Evolutionary conservation across 2,797 vertebrate species (phyloP).

Genomic region (Crax fasciolata): DNA sequence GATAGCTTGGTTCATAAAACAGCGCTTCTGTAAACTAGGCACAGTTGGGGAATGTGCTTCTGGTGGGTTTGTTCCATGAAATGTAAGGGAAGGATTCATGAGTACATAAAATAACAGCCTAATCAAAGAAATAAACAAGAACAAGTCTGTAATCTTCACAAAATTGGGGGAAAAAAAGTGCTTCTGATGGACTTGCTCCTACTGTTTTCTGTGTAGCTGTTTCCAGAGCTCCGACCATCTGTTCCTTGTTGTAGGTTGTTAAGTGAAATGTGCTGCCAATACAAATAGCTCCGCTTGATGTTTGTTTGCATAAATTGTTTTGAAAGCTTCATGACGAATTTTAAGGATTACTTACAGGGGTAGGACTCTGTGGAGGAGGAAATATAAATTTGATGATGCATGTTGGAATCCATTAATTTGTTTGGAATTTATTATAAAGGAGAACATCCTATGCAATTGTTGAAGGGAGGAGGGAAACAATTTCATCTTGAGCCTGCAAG

Average conservation of each 20-base stretch:
- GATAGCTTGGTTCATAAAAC: slow-evolving; percentile 64
- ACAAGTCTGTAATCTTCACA: slow-evolving; percentile 79
- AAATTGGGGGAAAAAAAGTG: slow-evolving; percentile 58
- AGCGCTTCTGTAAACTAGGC: slow-evolving; percentile 60
- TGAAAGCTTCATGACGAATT: slow-evolving; percentile 94
- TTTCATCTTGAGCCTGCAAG: slow-evolving; percentile 10
- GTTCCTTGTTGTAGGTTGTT: slow-evolving; percentile 93
- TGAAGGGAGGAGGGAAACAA: not conserved
- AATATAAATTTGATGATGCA: slow-evolving; percentile 80
- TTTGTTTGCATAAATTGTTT: slow-evolving; percentile 99
- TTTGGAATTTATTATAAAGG: slow-evolving; percentile 67
- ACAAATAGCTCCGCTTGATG: slow-evolving; percentile 95
- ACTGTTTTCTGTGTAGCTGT: slow-evolving; percentile 83
- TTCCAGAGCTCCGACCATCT: slow-evolving; percentile 89
- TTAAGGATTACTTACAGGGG: slow-evolving; percentile 89
- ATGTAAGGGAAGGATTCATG: slow-evolving; percentile 72
- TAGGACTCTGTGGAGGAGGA: slow-evolving; percentile 82
- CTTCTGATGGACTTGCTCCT: slow-evolving; percentile 72
- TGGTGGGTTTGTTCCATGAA: slow-evolving; percentile 76
- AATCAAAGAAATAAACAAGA: slow-evolving; percentile 84
- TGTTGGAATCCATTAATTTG: slow-evolving; percentile 83
- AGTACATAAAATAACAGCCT: slow-evolving; percentile 81
- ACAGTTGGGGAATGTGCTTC: slow-evolving; percentile 71
- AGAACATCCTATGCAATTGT: slow-evolving; percentile 16
- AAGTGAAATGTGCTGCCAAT: slow-evolving; percentile 93